Percentiles rank a stretch among this genome's conserved stretches.
phyloP scores from a whole-genome alignment of 2,797 vertebrate species.

The Hypotaenidia okinawae region DNA sequence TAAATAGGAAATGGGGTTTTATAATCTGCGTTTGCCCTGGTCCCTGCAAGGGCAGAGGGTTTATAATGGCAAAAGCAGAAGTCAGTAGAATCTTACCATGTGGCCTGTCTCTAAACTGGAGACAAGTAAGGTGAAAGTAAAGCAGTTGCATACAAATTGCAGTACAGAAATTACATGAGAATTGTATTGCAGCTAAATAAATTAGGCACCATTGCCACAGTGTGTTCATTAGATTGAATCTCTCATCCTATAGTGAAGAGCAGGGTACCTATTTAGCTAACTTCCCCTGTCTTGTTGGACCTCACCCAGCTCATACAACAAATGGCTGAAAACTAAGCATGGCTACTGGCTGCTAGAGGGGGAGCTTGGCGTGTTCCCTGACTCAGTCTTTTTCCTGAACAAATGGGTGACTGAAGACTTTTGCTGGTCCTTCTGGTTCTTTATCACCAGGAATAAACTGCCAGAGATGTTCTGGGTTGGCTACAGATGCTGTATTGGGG shows the following conservation, averaged over 20 bases:
- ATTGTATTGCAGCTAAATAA: neutral
- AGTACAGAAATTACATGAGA: neutral
- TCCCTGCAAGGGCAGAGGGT: neutral
- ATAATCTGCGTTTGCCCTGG: neutral
- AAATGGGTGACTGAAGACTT: neutral
- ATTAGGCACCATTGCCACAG: neutral
- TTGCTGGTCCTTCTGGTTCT: neutral
- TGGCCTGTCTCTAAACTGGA: neutral
- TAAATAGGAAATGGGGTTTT: conserved; percentile 8
- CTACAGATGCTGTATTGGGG: neutral
- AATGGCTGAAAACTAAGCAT: neutral
- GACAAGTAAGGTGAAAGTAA: neutral
- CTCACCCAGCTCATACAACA: neutral
- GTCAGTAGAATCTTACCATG: neutral
- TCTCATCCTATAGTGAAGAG: neutral
- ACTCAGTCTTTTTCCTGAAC: neutral
- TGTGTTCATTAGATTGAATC: neutral
- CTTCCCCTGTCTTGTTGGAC: neutral
- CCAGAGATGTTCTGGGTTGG: neutral
- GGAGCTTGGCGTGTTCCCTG: neutral
- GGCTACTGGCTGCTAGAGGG: neutral
- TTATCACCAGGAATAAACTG: neutral
- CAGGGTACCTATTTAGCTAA: neutral
- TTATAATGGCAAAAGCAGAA: neutral
- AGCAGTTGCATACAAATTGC: neutral